Conservation (phyloP, 2,888 invertebrate genomes). For the Drosophila borealis region DNA sequence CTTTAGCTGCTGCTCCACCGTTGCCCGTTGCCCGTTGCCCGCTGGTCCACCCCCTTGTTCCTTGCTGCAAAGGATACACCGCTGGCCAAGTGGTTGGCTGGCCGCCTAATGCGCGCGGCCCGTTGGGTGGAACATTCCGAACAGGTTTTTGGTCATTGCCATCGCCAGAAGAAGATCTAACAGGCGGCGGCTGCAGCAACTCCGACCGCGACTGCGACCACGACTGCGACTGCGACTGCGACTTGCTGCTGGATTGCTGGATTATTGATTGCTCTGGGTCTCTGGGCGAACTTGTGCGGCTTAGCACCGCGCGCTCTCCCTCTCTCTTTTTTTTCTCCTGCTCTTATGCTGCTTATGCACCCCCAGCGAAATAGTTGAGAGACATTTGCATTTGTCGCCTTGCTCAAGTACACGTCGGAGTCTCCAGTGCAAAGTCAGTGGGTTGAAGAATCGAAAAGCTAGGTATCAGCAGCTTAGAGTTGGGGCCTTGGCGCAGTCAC, state of each 20-base stretch:
- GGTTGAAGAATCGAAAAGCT: background rate
- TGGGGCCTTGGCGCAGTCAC: too few relatives aligned
- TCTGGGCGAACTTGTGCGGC: slow-evolving; percentile 67
- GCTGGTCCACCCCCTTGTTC: slow-evolving; percentile 2
- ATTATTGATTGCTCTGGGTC: slow-evolving; percentile 80
- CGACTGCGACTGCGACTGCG: slow-evolving; percentile 11
- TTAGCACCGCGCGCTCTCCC: background rate
- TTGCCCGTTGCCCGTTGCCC: background rate
- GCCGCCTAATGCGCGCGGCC: slow-evolving; percentile 66
- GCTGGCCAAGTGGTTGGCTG: slow-evolving; percentile 30
- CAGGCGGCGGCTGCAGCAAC: slow-evolving; percentile 27
- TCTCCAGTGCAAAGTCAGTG: background rate
- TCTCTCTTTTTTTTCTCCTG: background rate
- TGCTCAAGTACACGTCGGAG: slow-evolving; percentile 45
- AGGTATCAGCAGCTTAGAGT: background rate
- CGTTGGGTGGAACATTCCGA: slow-evolving; percentile 65
- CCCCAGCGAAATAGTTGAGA: slow-evolving; percentile 1
- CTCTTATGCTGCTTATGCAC: background rate
- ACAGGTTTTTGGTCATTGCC: slow-evolving; percentile 53
- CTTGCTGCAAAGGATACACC: slow-evolving; percentile 49
- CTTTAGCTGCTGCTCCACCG: slow-evolving; percentile 17
- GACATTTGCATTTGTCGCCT: slow-evolving; percentile 70
- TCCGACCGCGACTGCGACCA: slow-evolving; percentile 3
- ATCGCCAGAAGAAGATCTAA: slow-evolving; percentile 32
- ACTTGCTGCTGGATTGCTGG: slow-evolving; percentile 44